A percentile compares a stretch with the other conserved stretches of the same genome.
These are phyloP conservation scores for Myocastor coypus DNA, from an alignment of 2,113 vertebrate species.

Conservation along the genomic window DNA sequence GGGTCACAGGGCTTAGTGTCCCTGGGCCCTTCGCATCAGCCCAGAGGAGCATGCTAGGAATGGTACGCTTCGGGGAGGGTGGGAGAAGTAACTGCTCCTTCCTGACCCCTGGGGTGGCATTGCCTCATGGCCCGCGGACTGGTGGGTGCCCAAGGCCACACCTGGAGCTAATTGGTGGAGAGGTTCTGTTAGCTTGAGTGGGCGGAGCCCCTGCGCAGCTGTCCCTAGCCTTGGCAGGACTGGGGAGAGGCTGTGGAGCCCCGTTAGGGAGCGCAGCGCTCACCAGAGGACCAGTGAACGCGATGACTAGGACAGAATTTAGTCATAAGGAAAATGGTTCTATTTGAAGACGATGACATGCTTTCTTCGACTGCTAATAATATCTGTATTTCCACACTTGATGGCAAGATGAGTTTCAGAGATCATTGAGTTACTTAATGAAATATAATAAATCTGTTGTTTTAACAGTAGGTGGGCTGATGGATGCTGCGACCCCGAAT, in stretches of 20 bases:
- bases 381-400: conserved; percentile 70
- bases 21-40: fast-evolving
- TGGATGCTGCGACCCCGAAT: conserved; percentile 76
- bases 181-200: fast-evolving
- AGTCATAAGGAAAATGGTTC: conserved; percentile 62
- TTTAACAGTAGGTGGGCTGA: conserved; percentile 77
- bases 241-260: not conserved
- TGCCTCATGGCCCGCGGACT: too few species aligned
- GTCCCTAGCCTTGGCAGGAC: not conserved
- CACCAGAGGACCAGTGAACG: not conserved
- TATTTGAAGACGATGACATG: not conserved
- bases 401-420: conserved; percentile 68
- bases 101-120: fast-evolving
- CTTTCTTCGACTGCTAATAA: conserved; percentile 71
- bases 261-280: not conserved
- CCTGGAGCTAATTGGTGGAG: fast-evolving
- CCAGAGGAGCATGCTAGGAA: not conserved
- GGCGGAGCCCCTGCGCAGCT: not conserved
- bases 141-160: fast-evolving
- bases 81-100: not conserved
- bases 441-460: conserved; percentile 84
- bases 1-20: not conserved
- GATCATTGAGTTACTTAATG: conserved; percentile 82
- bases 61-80: not conserved
- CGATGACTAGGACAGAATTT: conserved; percentile 28